Evolutionary conservation across 2,113 vertebrate genomes (phyloP).

Genomic region (Cottus gobio): DNA sequence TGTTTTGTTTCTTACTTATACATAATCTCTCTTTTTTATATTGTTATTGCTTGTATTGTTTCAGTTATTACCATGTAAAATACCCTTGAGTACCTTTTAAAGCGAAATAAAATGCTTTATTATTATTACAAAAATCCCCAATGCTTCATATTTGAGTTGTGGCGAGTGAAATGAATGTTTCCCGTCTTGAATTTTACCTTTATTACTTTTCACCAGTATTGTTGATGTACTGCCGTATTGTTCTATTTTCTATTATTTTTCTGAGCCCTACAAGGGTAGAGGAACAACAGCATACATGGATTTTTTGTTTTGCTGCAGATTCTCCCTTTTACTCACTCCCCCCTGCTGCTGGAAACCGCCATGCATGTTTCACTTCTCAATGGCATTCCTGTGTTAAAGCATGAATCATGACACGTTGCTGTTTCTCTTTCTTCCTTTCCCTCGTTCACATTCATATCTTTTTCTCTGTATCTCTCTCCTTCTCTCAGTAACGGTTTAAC

Average conservation of each 20-base stretch:
- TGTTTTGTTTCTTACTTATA: no score
- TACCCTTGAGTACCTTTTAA: no score
- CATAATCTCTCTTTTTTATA: no score
- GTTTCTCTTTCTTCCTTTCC: slow-evolving; percentile 50
- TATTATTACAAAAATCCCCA: neutral
- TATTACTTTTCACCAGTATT: neutral
- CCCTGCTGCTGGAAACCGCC: slow-evolving; percentile 43
- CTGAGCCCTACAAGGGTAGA: neutral
- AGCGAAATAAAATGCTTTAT: no score
- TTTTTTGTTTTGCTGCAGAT: slow-evolving; percentile 47
- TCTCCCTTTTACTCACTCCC: slow-evolving; percentile 48
- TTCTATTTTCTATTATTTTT: neutral
- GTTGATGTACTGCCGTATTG: neutral
- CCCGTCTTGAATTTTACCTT: neutral
- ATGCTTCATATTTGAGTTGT: neutral
- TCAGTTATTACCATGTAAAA: no score
- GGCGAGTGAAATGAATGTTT: neutral
- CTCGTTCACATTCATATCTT: slow-evolving; percentile 35
- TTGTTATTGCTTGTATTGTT: no score
- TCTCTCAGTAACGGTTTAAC: slow-evolving; percentile 72
- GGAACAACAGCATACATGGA: slow-evolving; percentile 33
- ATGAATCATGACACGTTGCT: slow-evolving; percentile 67
- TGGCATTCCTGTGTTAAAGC: slow-evolving; percentile 71
- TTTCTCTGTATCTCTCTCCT: neutral
- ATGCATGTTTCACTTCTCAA: slow-evolving; percentile 50